Conservation (phyloP, 1,140 invertebrate genomes). For the Delia radicum region DNA sequence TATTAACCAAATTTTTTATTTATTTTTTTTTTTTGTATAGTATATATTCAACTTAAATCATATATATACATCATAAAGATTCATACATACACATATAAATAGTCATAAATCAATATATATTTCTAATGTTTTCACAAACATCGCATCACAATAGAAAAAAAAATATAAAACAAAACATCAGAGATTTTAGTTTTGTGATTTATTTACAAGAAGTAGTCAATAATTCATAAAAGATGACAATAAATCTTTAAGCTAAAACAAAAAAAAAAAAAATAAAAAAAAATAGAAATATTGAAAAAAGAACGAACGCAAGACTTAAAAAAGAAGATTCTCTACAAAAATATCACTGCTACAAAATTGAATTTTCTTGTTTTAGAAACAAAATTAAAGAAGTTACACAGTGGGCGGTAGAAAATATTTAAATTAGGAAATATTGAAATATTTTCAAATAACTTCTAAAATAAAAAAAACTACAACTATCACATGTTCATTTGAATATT, state of each 20-base stretch:
- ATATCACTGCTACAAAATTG: not conserved
- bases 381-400: not conserved
- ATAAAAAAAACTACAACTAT: not conserved
- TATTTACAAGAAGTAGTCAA: slow-evolving; percentile 15
- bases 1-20: too few relatives aligned
- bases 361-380: not conserved
- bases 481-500: not conserved
- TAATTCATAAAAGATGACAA: slow-evolving; percentile 22
- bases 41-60: too few relatives aligned
- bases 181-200: not conserved
- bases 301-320: not conserved
- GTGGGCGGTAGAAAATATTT: slow-evolving; percentile 13
- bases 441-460: not conserved
- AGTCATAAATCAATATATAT: slow-evolving; percentile 10
- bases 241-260: slow-evolving; percentile 17
- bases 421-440: not conserved
- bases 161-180: not conserved
- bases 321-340: not conserved
- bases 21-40: too few relatives aligned
- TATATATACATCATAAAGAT: too few relatives aligned
- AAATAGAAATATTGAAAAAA: not conserved
- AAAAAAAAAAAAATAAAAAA: not conserved
- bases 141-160: slow-evolving; percentile 5
- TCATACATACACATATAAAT: too few relatives aligned
- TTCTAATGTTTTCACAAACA: slow-evolving; percentile 19